Percentiles rank a stretch among this genome's conserved stretches.
phyloP scores from a whole-genome alignment of 1,140 invertebrate genomes.

The Neodiprion virginianus region DNA sequence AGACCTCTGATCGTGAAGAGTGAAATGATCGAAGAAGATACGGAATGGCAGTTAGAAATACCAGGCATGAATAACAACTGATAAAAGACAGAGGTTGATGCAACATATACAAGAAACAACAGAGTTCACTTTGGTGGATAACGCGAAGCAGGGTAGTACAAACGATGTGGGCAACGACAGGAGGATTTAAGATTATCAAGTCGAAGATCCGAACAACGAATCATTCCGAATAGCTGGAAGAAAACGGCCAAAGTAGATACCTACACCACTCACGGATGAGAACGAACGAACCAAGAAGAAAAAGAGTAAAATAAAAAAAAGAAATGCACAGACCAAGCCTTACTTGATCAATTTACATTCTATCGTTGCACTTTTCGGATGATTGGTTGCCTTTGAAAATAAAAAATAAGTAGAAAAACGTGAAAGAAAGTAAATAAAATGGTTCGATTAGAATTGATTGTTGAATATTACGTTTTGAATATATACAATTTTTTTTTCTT shows the following conservation, averaged over 20 bases:
- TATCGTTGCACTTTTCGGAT: constrained; percentile 40
- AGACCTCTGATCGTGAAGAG: constrained; percentile 10
- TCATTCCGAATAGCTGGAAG: neutral
- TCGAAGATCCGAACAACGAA: neutral
- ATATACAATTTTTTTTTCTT: constrained; percentile 48
- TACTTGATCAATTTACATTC: constrained; percentile 64
- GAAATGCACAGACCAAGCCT: constrained; percentile 48
- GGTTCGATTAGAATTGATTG: constrained; percentile 23
- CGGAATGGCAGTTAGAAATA: neutral
- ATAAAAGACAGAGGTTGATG: neutral
- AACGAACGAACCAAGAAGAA: constrained; percentile 21
- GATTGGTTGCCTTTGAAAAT: constrained; percentile 46
- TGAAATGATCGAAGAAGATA: neutral
- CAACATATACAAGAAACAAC: constrained; percentile 1
- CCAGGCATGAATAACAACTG: constrained; percentile 1
- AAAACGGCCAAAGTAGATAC: neutral
- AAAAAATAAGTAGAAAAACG: constrained; percentile 23
- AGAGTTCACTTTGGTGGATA: constrained; percentile 24
- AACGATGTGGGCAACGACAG: constrained; percentile 56
- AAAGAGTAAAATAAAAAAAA: constrained; percentile 25
- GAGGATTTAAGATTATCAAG: constrained; percentile 22
- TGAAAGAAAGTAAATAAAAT: constrained; percentile 32
- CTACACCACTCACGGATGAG: neutral
- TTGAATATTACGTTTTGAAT: constrained; percentile 12
- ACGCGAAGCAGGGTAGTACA: constrained; percentile 5